Evolutionary conservation across 2,113 vertebrate species (phyloP), one percentile per base, ranked within the genome.

Genomic region (Carassius carassius): DNA sequence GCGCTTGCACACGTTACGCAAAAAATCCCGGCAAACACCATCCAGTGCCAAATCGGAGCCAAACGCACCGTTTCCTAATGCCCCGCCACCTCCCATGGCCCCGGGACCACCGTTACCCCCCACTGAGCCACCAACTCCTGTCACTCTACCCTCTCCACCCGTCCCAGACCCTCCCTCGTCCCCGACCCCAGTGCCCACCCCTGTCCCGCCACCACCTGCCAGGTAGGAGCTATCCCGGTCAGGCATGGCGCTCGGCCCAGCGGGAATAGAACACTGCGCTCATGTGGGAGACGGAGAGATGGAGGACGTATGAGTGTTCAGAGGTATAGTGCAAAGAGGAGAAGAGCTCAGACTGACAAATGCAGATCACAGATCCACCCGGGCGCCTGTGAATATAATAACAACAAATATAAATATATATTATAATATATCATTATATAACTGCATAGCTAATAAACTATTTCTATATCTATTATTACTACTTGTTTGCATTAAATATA

Each of bases 1-100:
- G 1, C 98, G 93, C 87, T 98, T 98, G 94, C 98, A 99, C 14
- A 99, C 98, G 0, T 98, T 99, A 58, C 97, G 95, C 73, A 99
- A 94, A 89, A 98, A 99, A 78, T 99, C 98, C 16, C 98, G 95
- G 91, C 98, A 99, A 89, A 99, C 95, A 16, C 96, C 97, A 25
- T 98, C 96, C 3, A 92, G 49, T 0, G 92, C 93, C 67, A 92
- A 87, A 1, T 92, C 94, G 0, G 56, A 58, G 8, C 56, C 56
- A n/a, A 58, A 58, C 1, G 56, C 56, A 9, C 96, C 89, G 41
- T 94, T 94, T 8, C 94, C 94, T 1, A 95, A 92, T 0, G 92
- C 93, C n/a, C 92, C 92, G 72, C 92, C 92, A 69, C 94, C 92
- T 70, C 94, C 94, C 94, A 94, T 94, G 41, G 69, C 86, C 47